Evolutionary conservation across 2,888 invertebrate genomes (phyloP).

Genomic region (Chloroclystis v-ata): DNA sequence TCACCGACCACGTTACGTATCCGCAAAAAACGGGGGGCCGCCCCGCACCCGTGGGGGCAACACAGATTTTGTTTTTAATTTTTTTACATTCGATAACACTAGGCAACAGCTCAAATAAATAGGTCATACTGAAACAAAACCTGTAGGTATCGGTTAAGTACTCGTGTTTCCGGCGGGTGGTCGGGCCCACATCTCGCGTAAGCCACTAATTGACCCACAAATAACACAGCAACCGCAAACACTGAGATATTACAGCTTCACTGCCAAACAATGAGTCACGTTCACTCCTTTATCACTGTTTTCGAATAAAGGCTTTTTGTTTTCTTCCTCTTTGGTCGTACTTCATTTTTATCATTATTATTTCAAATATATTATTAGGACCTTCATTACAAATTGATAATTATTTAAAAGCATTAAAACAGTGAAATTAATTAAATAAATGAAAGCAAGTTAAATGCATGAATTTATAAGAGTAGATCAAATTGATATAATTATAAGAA

Average conservation of each 20-base stretch:
- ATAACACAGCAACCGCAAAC: conserved; percentile 49
- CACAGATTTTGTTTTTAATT: conserved; percentile 65
- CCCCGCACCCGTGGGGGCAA: conserved; percentile 36
- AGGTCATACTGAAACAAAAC: conserved; percentile 17
- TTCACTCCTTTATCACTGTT: conserved; percentile 38
- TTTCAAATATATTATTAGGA: conserved; percentile 1
- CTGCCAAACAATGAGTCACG: conserved; percentile 47
- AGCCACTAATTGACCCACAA: conserved; percentile 53
- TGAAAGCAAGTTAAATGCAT: too few species aligned
- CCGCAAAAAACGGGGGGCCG: conserved; percentile 64
- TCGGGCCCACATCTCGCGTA: conserved; percentile 33
- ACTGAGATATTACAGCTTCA: conserved; percentile 43
- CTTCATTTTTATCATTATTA: conserved; percentile 1
- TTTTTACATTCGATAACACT: conserved; percentile 55
- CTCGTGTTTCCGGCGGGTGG: conserved; percentile 39
- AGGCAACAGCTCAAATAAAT: conserved; percentile 27
- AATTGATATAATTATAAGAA: too few species aligned
- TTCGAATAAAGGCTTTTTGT: conserved; percentile 33
- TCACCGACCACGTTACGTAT: conserved; percentile 69
- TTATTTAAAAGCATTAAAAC: too few species aligned
- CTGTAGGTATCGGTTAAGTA: conserved; percentile 14
- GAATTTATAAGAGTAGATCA: too few species aligned
- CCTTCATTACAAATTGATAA: too few species aligned
- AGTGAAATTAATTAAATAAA: too few species aligned
- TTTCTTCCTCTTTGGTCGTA: conserved; percentile 42